Conservation (phyloP, 2,113 vertebrate species). For the Piaya cayana region DNA sequence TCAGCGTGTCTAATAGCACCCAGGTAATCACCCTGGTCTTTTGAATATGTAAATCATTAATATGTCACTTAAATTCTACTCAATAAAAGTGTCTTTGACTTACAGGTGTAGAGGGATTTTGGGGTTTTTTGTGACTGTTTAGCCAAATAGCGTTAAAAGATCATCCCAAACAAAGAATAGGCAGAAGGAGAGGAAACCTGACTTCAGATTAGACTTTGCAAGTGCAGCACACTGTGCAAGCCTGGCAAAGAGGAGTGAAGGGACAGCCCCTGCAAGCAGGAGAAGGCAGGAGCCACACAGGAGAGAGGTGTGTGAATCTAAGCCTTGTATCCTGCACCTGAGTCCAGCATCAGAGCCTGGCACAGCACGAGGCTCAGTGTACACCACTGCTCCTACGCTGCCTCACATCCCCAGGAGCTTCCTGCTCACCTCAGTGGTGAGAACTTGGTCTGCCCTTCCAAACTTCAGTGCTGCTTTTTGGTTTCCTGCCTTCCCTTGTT, state of each 20-base stretch:
- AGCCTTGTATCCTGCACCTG: rapidly evolving
- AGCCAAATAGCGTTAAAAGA: not conserved
- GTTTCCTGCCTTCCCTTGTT: not conserved
- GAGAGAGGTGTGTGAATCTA: not conserved
- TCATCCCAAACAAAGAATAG: not conserved
- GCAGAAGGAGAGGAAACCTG: not conserved
- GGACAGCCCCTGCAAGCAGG: not conserved
- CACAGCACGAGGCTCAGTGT: rapidly evolving
- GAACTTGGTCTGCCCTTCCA: not conserved
- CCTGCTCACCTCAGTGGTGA: not conserved
- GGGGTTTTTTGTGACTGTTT: not conserved
- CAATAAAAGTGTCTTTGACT: not conserved
- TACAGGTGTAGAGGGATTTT: rapidly evolving
- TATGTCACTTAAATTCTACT: not conserved
- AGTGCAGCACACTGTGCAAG: not conserved
- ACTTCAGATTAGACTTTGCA: not conserved
- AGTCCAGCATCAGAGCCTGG: rapidly evolving
- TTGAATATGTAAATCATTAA: not conserved
- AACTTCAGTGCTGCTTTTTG: not conserved
- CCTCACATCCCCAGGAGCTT: not conserved
- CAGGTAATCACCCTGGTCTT: not conserved
- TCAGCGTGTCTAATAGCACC: not conserved
- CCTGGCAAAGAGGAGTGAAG: not conserved
- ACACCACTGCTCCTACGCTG: not conserved
- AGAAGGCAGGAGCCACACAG: not conserved